phyloP scores from a whole-genome alignment of 2,797 vertebrate genomes.

The Sylvia borin region DNA sequence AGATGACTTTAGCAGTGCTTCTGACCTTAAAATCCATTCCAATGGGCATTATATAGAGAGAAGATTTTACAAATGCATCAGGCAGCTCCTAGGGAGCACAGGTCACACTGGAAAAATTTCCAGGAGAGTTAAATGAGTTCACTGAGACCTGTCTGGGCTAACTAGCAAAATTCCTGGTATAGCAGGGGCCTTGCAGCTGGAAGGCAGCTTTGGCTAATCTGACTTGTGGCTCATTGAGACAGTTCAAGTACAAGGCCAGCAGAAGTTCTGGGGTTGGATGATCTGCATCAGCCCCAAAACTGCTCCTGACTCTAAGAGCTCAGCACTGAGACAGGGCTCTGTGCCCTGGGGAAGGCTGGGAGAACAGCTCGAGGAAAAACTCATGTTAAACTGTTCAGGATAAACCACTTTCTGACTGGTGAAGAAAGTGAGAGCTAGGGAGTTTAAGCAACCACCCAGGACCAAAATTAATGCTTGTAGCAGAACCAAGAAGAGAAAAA shows the following conservation, averaged over 20 bases:
- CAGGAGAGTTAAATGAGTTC: background rate
- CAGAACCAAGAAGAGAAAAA: background rate
- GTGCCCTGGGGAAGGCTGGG: background rate
- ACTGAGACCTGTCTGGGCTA: background rate
- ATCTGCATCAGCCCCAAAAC: background rate
- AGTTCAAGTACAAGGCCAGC: background rate
- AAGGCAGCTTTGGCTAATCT: background rate
- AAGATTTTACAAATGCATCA: background rate
- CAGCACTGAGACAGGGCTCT: background rate
- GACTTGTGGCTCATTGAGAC: background rate
- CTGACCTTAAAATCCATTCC: conserved; percentile 9
- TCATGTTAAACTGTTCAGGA: background rate
- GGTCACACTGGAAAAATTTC: background rate
- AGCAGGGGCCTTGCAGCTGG: background rate
- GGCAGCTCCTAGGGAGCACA: background rate
- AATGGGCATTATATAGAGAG: background rate
- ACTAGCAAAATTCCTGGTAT: background rate
- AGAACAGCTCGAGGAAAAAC: background rate
- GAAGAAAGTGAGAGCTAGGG: background rate
- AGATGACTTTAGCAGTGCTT: background rate
- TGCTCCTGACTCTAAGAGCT: background rate
- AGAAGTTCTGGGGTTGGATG: background rate
- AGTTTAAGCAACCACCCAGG: background rate
- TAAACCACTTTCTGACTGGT: background rate
- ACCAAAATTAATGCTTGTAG: background rate